These are phyloP conservation scores for Campopleginae sp. DNA, from an alignment of 2,888 invertebrate genomes.

Conservation along the genomic window DNA sequence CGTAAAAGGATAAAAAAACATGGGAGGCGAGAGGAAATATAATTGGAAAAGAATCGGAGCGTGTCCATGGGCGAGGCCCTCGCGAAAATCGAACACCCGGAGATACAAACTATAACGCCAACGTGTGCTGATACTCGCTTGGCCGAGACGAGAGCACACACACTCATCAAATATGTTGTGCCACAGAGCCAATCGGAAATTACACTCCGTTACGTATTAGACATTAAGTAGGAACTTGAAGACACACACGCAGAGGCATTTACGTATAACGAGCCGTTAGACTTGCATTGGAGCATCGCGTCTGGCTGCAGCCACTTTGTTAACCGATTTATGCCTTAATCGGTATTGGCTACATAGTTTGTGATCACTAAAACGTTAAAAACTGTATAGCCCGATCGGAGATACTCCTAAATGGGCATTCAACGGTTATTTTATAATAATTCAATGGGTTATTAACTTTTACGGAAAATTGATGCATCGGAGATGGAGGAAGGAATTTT, in stretches of 20 bases:
- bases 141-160: too few relatives aligned
- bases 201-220: conserved; percentile 64
- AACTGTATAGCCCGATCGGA: conserved; percentile 2
- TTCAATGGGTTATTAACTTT: not conserved
- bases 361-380: conserved; percentile 25
- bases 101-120: conserved; percentile 13
- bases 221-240: conserved; percentile 12
- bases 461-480: not conserved
- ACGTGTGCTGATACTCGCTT: conserved; percentile 14
- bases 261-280: conserved; percentile 48
- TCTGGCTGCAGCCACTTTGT: conserved; percentile 37
- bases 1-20: conserved; percentile 9
- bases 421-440: conserved; percentile 13
- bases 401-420: conserved; percentile 23
- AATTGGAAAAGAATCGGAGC: conserved; percentile 65
- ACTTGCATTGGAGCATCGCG: conserved; percentile 57
- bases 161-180: not conserved
- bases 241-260: too few relatives aligned
- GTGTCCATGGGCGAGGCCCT: conserved; percentile 63
- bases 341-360: not conserved
- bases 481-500: not conserved
- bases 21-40: conserved; percentile 24
- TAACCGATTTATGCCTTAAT: not conserved
- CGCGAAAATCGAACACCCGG: not conserved
- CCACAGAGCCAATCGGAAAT: conserved; percentile 46